These are phyloP conservation scores for Podilymbus podiceps DNA, from an alignment of 2,113 vertebrate genomes.

Conservation along the genomic window DNA sequence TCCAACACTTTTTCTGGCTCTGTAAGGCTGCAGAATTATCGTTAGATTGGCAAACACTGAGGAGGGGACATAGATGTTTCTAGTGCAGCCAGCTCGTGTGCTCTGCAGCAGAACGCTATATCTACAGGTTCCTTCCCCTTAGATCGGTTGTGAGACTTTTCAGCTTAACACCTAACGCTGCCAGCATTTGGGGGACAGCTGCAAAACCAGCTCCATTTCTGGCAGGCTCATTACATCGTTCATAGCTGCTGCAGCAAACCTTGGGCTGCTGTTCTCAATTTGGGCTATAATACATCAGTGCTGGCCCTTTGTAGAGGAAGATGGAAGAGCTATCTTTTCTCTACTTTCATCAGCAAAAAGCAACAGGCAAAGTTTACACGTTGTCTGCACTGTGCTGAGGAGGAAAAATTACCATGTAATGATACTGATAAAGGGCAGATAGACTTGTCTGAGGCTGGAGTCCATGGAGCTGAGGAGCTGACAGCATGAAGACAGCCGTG, in stretches of 20 bases:
- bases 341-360: background rate
- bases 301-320: background rate
- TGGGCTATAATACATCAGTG: background rate
- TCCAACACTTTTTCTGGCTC: background rate
- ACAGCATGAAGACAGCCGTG: rapidly evolving
- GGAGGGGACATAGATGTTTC: background rate
- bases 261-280: background rate
- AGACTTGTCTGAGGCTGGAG: background rate
- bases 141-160: background rate
- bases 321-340: background rate
- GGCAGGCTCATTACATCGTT: background rate
- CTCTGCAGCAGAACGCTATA: background rate
- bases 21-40: background rate
- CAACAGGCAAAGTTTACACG: background rate
- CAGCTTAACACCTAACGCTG: background rate
- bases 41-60: background rate
- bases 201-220: background rate
- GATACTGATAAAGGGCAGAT: background rate
- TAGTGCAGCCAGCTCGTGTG: background rate
- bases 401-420: background rate
- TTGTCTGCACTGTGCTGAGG: background rate
- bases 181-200: background rate
- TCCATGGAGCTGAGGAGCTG: background rate
- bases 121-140: background rate
- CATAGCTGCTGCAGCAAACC: background rate